Evolutionary conservation across 2,797 vertebrate genomes (phyloP).

Genomic region (Psittacula echo): DNA sequence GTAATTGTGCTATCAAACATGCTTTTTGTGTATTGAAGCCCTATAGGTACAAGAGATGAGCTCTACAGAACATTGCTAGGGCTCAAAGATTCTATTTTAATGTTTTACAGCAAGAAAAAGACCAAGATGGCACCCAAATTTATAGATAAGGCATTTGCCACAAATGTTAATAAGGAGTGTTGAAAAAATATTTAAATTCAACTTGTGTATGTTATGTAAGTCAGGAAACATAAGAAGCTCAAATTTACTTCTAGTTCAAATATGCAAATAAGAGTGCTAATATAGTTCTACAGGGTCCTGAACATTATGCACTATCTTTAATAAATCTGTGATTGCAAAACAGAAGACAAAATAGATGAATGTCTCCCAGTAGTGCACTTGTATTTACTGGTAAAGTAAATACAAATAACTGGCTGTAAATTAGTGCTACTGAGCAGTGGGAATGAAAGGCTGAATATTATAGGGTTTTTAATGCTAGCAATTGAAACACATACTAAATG

Average conservation of each 20-base stretch:
- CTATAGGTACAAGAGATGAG: constrained; percentile 31
- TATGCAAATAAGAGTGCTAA: constrained; percentile 11
- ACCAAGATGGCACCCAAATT: constrained; percentile 64
- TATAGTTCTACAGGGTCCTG: background rate
- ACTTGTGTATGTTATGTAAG: background rate
- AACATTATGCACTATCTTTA: constrained; percentile 2
- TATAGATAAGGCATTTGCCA: constrained; percentile 40
- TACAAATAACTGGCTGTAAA: constrained; percentile 37
- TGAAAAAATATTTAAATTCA: constrained; percentile 18
- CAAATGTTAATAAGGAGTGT: constrained; percentile 25
- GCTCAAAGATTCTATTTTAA: constrained; percentile 38
- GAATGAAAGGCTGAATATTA: constrained; percentile 39
- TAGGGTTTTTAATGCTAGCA: constrained; percentile 24
- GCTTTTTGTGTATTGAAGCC: constrained; percentile 50
- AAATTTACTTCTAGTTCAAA: constrained; percentile 29
- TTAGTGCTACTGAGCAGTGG: constrained; percentile 56
- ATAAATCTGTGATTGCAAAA: constrained; percentile 39
- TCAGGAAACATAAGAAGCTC: constrained; percentile 15
- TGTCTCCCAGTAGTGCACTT: constrained; percentile 46
- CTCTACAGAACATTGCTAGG: constrained; percentile 46
- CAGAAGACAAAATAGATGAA: constrained; percentile 56
- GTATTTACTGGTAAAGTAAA: constrained; percentile 56
- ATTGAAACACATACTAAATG: constrained; percentile 68
- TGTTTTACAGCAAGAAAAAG: constrained; percentile 59
- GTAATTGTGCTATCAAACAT: constrained; percentile 68